Evolutionary conservation across 1,140 invertebrate species (phyloP).

Genomic region (Hypothenemus hampei): DNA sequence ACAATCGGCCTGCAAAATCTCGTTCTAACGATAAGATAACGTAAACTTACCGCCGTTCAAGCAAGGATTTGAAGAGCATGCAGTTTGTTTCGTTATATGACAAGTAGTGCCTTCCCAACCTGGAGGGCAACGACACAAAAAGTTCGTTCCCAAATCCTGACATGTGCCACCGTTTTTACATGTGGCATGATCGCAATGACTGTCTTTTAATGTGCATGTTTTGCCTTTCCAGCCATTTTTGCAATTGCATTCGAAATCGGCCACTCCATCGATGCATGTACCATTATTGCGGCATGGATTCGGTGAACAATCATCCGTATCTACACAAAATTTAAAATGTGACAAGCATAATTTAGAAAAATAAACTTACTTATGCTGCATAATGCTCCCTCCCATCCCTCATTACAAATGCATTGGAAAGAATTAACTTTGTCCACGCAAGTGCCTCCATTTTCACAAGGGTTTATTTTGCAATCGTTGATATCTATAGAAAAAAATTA

Average conservation of each 20-base stretch:
- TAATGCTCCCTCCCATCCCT: conserved; percentile 61
- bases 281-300: conserved; percentile 72
- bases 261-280: conserved; percentile 68
- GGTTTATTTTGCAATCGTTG: conserved; percentile 66
- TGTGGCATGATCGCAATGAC: conserved; percentile 60
- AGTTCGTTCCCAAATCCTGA: conserved; percentile 59
- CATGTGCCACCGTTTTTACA: conserved; percentile 63
- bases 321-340: conserved; percentile 43
- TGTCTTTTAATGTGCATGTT: conserved; percentile 61
- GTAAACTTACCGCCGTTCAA: conserved; percentile 57
- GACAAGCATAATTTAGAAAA: conserved; percentile 2
- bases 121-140: conserved; percentile 57
- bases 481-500: no score
- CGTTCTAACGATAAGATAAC: neutral
- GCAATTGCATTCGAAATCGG: conserved; percentile 70
- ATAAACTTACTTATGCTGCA: conserved; percentile 56
- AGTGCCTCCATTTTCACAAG: conserved; percentile 68
- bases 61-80: conserved; percentile 66
- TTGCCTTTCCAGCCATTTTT: conserved; percentile 73
- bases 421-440: conserved; percentile 71
- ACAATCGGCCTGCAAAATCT: no score
- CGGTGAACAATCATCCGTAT: conserved; percentile 75
- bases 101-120: conserved; percentile 69
- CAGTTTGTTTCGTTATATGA: conserved; percentile 64
- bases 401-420: conserved; percentile 72